Conservation (phyloP, 2,888 invertebrate species). For the Lasioglossum morio region DNA sequence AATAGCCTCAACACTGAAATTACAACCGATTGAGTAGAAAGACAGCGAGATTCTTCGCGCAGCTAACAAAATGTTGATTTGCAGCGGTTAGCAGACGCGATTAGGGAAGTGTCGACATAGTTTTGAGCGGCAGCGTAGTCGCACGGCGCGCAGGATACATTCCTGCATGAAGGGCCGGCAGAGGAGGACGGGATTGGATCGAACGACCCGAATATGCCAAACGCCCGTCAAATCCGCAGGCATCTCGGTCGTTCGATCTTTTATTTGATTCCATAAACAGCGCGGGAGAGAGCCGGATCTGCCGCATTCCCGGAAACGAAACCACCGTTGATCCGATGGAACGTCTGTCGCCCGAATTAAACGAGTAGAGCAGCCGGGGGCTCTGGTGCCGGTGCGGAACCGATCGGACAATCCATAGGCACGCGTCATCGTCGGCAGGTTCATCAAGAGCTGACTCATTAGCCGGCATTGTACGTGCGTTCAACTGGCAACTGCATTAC, state of each 20-base stretch:
- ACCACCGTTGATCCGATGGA: constrained; percentile 27
- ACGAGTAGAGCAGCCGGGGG: constrained; percentile 4
- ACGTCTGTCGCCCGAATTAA: constrained; percentile 39
- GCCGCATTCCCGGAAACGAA: constrained; percentile 33
- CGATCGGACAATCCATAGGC: constrained; percentile 54
- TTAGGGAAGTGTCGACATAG: no score
- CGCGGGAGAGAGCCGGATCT: neutral
- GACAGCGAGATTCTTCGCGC: no score
- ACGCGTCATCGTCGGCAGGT: constrained; percentile 51
- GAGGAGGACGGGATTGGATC: neutral
- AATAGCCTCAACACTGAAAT: no score
- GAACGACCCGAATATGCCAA: constrained; percentile 24
- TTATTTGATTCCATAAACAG: constrained; percentile 18
- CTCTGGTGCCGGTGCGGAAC: constrained; percentile 40
- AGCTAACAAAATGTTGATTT: no score
- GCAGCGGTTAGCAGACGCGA: no score
- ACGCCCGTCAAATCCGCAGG: constrained; percentile 1
- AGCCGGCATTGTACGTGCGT: constrained; percentile 60
- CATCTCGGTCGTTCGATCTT: neutral
- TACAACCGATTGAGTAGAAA: no score
- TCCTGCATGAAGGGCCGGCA: neutral
- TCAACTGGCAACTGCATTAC: constrained; percentile 65
- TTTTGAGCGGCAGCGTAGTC: neutral
- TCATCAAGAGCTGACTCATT: constrained; percentile 65
- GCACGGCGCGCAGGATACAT: neutral